Evolutionary conservation across 2,113 vertebrate genomes (phyloP).

Genomic region (Actenoides lindsayi): DNA sequence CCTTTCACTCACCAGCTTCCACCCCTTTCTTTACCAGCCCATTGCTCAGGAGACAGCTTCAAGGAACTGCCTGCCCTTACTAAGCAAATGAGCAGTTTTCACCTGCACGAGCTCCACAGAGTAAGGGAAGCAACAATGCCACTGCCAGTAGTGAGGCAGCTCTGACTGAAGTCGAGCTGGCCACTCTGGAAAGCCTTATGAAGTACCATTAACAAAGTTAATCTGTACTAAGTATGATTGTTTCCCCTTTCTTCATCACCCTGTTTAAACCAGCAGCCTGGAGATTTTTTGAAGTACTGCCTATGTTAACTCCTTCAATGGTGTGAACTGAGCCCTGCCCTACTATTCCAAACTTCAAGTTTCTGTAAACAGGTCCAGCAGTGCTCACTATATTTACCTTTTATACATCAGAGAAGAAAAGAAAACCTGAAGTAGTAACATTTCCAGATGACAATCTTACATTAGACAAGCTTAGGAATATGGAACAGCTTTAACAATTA

Average conservation of each 20-base stretch:
- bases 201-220: neutral
- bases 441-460: neutral
- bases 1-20: neutral
- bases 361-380: neutral
- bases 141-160: neutral
- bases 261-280: neutral
- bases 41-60: rapidly evolving
- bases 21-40: neutral
- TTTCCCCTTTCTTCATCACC: neutral
- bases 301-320: neutral
- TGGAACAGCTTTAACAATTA: neutral
- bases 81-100: neutral
- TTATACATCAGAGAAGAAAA: neutral
- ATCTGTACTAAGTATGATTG: neutral
- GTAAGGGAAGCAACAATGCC: rapidly evolving
- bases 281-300: neutral
- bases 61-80: neutral
- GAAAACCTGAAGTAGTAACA: neutral
- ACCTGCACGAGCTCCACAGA: neutral
- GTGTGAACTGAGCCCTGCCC: neutral
- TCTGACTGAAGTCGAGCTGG: neutral
- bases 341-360: neutral
- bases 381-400: neutral
- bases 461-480: neutral
- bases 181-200: neutral